A percentile compares a stretch with the other conserved stretches of the same genome.
Evolutionary conservation across 2,113 vertebrate genomes (phyloP).

Genomic region (Aegypius monachus): DNA sequence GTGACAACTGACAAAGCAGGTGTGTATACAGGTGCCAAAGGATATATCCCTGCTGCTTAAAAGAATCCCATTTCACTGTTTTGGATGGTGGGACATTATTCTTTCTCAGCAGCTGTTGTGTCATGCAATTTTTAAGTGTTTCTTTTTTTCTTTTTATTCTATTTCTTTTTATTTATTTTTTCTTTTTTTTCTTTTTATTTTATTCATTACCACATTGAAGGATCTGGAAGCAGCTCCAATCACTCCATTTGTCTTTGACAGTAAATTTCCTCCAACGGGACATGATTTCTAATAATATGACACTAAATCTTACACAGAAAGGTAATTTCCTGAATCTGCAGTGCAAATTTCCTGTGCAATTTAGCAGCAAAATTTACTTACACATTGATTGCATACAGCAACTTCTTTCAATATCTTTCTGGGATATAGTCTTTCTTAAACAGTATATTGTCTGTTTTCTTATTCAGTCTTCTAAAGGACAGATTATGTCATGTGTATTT

Average conservation of each 20-base stretch:
- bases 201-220: background rate
- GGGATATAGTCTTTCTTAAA: background rate
- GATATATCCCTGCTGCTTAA: background rate
- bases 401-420: background rate
- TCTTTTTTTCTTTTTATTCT: background rate
- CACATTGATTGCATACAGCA: background rate
- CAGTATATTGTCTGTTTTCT: background rate
- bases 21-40: background rate
- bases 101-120: background rate
- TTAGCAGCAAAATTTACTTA: background rate
- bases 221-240: background rate
- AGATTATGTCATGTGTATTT: background rate
- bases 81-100: background rate
- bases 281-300: background rate
- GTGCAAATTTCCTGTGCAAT: background rate
- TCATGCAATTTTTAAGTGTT: background rate
- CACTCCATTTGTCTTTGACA: background rate
- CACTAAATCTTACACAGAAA: background rate
- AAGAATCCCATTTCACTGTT: background rate
- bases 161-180: background rate
- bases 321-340: background rate
- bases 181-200: background rate
- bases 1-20: background rate
- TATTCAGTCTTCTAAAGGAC: background rate
- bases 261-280: background rate